Base-by-base conservation (phyloP, 2,113 vertebrate species). In the Lanius collurio region DNA sequence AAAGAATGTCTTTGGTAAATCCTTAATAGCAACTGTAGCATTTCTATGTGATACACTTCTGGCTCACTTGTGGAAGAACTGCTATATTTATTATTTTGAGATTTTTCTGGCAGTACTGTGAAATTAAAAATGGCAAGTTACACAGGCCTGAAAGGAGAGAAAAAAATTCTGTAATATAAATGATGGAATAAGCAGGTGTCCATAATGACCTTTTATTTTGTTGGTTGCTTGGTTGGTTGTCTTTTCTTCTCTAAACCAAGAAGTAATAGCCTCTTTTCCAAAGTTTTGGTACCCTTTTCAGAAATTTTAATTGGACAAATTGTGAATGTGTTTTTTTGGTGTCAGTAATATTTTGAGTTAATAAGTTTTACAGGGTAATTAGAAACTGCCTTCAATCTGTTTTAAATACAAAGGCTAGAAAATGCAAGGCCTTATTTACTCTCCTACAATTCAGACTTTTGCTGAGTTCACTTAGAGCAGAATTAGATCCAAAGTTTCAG, bases 1-100 rank as follows among this genome's bases (percentile, higher is more conserved):
- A 94, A 89, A 94, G 85, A 94, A 83, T 75, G 59, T 67, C 55
- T 92, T 68, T 73, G 76, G 83, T 95, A 91, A 95, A 76, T 52
- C 78, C 68, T 90, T 95, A 96, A 89, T 62, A 94, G 73, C 0
- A 0, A 87, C 73, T 79, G 74, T 19, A 76, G 31, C 17, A 60
- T 57, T 85, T 87, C 62, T 95, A 55, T 77, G 63, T 85, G 28
- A 77, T 57, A 46, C 35, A 26, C 37, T 94, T 73, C 47, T 69
- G 63, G 57, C 83, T 94, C 33, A 62, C 35, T 87, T 87, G 46
- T 30, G 35, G 52, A 93, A 68, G 37, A 91, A 73, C 42, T 47
- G 59, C 33, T 76, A 6, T 21, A 83, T 65, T 93, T 89, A 53
- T 69, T 13, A 47, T 82, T 93, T 87, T 81, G 46, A 52, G 12